These are phyloP conservation scores for Camponotus pennsylvanicus DNA, from an alignment of 1,140 invertebrate species.

Conservation along the genomic window DNA sequence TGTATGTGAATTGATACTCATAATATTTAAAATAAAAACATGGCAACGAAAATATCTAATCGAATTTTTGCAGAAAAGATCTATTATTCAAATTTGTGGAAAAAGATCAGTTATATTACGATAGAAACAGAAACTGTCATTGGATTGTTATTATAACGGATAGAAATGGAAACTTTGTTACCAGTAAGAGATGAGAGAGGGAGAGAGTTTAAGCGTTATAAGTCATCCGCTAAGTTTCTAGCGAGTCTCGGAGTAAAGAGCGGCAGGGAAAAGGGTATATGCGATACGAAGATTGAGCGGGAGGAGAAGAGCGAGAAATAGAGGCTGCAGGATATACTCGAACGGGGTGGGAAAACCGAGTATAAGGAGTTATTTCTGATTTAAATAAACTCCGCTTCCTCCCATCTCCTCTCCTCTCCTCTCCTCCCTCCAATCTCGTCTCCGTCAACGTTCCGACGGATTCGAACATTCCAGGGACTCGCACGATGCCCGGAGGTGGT, in stretches of 20 bases:
- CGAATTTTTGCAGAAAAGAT: neutral
- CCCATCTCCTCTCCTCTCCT: neutral
- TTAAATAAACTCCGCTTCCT: slow-evolving; percentile 74
- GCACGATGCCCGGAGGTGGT: slow-evolving; percentile 52
- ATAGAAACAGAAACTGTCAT: slow-evolving; percentile 24
- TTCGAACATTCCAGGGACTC: slow-evolving; percentile 60
- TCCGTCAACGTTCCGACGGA: slow-evolving; percentile 66
- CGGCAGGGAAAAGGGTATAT: neutral
- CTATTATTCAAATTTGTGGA: neutral
- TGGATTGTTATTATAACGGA: slow-evolving; percentile 40
- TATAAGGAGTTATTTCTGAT: slow-evolving; percentile 75
- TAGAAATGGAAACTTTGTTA: slow-evolving; percentile 53
- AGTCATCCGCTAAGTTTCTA: slow-evolving; percentile 52
- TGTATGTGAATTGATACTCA: neutral
- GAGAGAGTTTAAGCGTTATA: slow-evolving; percentile 59
- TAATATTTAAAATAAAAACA: neutral
- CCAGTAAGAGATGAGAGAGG: neutral
- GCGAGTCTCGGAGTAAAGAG: slow-evolving; percentile 12
- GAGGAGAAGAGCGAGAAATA: neutral
- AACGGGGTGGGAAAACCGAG: neutral
- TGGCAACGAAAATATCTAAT: neutral
- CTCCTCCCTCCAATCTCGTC: slow-evolving; percentile 62
- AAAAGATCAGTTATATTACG: neutral
- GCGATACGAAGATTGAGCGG: neutral
- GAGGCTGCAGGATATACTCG: neutral